Percentiles rank a stretch among this genome's conserved stretches.
These are phyloP conservation scores for Orthosia cruda DNA, from an alignment of 2,888 invertebrate genomes.

Conservation along the genomic window DNA sequence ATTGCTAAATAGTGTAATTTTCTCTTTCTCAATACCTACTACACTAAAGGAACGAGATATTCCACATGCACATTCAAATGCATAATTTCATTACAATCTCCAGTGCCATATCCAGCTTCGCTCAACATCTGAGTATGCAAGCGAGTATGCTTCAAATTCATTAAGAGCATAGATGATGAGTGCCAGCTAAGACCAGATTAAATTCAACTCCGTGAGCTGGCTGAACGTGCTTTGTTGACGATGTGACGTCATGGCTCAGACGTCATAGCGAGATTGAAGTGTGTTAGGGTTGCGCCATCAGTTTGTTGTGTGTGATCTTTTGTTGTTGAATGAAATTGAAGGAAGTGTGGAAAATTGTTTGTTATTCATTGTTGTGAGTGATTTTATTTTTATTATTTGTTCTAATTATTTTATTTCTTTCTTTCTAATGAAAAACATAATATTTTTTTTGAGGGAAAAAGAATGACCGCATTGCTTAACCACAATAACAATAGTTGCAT, in stretches of 20 bases:
- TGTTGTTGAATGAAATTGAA: constrained; percentile 7
- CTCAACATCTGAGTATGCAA: constrained; percentile 8
- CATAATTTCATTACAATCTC: constrained; percentile 15
- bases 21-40: no score
- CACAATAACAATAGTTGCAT: no score
- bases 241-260: constrained; percentile 43
- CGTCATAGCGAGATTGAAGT: constrained; percentile 24
- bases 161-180: constrained; percentile 62
- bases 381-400: no score
- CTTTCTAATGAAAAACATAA: no score
- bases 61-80: neutral
- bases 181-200: constrained; percentile 57
- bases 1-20: no score
- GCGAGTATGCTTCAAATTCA: constrained; percentile 51
- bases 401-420: no score
- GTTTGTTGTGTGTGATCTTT: constrained; percentile 10
- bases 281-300: constrained; percentile 19
- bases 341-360: neutral
- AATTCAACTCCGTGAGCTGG: constrained; percentile 45
- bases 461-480: no score
- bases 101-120: constrained; percentile 7
- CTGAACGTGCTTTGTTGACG: constrained; percentile 27
- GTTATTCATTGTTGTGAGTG: neutral
- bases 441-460: no score
- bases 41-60: no score